A percentile compares a stretch with the other conserved stretches of the same genome.
These are phyloP conservation scores for Charaxes varanes DNA, from an alignment of 1,140 invertebrate genomes.

Conservation along the genomic window DNA sequence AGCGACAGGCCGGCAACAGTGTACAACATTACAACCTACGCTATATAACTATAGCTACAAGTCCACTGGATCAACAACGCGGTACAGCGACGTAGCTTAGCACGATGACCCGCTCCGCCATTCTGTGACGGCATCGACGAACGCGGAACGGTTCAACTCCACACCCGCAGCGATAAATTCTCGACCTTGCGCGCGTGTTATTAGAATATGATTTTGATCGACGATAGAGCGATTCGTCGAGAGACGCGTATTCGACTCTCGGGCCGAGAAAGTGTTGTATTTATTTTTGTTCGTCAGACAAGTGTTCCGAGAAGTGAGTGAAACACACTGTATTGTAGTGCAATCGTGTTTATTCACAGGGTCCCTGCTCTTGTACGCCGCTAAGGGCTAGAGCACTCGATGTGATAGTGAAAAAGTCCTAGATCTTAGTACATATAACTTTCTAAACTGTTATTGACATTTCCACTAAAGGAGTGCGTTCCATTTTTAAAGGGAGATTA, in stretches of 20 bases:
- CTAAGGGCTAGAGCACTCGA: conserved; percentile 2
- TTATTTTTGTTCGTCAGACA: conserved; percentile 27
- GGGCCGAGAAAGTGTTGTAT: conserved; percentile 29
- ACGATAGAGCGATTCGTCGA: background rate
- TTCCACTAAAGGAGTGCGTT: too few species aligned
- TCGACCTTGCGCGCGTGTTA: conserved; percentile 13
- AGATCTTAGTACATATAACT: too few species aligned
- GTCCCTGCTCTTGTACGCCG: conserved; percentile 3
- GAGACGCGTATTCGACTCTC: conserved; percentile 5
- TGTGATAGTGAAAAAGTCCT: too few species aligned
- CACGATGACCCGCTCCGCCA: conserved; percentile 55
- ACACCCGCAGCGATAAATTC: conserved; percentile 1
- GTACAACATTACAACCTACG: conserved; percentile 22
- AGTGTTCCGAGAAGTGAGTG: conserved; percentile 42
- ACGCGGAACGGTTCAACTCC: conserved; percentile 23
- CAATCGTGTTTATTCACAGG: conserved; percentile 13
- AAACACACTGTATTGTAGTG: conserved; percentile 14
- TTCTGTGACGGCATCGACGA: conserved; percentile 47
- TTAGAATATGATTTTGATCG: conserved; percentile 20
- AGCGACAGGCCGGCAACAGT: conserved; percentile 40
- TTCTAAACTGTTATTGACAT: too few species aligned
- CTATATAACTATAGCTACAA: conserved; percentile 18
- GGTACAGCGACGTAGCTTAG: conserved; percentile 32
- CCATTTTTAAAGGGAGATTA: too few species aligned
- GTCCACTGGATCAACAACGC: conserved; percentile 34